Percentiles rank a stretch among this genome's conserved stretches.
Conservation (phyloP, 2,113 vertebrate species). For the Propithecus coquereli region DNA sequence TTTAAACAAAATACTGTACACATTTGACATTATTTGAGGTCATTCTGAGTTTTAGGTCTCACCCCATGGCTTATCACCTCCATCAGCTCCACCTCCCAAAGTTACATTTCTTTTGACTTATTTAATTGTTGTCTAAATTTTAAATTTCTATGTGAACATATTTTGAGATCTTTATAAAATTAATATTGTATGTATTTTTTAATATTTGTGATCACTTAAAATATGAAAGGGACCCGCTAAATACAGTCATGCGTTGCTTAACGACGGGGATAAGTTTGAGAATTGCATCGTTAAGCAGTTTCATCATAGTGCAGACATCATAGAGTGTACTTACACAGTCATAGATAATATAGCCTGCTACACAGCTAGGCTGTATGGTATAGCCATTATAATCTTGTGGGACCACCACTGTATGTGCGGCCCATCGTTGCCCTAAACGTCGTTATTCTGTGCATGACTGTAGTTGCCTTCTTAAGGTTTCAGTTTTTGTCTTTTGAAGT, state of each 20-base stretch:
- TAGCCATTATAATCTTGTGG: not conserved
- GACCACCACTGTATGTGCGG: not conserved
- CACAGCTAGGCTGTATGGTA: not conserved
- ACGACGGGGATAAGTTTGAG: not conserved
- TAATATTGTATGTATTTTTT: not conserved
- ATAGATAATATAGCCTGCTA: not conserved
- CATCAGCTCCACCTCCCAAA: not conserved
- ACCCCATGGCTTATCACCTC: too few relatives aligned
- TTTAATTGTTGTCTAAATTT: not conserved
- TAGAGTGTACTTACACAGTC: not conserved
- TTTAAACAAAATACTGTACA: not conserved
- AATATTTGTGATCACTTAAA: constrained; percentile 14
- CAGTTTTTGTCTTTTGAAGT: not conserved
- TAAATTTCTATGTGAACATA: not conserved
- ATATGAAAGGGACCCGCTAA: not conserved
- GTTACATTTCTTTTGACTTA: not conserved
- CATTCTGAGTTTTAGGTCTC: not conserved
- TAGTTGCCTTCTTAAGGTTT: not conserved
- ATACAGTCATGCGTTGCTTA: not conserved
- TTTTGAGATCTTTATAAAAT: not conserved
- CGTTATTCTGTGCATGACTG: not conserved
- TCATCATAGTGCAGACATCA: not conserved
- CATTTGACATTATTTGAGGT: not conserved
- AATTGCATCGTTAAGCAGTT: not conserved
- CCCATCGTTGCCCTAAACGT: not conserved